Conservation (phyloP, 2,888 invertebrate species). For the Bellardia pandia region DNA sequence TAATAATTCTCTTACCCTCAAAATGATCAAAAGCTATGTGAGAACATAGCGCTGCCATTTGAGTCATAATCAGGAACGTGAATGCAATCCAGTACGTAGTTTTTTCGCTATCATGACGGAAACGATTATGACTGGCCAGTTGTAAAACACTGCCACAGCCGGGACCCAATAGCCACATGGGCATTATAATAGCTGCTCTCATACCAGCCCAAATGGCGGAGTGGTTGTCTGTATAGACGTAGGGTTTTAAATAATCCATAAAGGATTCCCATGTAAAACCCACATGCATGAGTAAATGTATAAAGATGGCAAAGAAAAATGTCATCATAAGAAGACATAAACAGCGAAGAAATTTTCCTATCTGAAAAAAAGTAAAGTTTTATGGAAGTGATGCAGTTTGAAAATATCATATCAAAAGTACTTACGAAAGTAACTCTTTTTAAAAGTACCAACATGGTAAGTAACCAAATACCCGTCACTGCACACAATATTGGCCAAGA, state of each 20-base stretch:
- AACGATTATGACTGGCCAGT: slow-evolving; percentile 92
- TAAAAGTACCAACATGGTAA: slow-evolving; percentile 77
- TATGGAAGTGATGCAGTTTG: background rate
- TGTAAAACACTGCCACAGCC: slow-evolving; percentile 93
- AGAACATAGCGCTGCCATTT: slow-evolving; percentile 79
- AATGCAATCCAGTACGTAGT: slow-evolving; percentile 79
- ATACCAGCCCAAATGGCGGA: slow-evolving; percentile 67
- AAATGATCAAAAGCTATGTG: slow-evolving; percentile 82
- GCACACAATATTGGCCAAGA: slow-evolving; percentile 79
- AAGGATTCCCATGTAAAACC: slow-evolving; percentile 74
- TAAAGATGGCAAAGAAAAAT: slow-evolving; percentile 78
- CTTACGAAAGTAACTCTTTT: slow-evolving; percentile 80
- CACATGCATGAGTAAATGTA: slow-evolving; percentile 77
- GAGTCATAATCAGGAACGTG: slow-evolving; percentile 78
- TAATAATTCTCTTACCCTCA: slow-evolving; percentile 76
- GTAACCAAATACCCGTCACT: slow-evolving; percentile 78
- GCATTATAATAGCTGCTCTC: slow-evolving; percentile 77
- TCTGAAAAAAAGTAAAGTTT: slow-evolving; percentile 74
- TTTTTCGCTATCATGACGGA: slow-evolving; percentile 88
- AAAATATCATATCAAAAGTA: background rate
- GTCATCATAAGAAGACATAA: slow-evolving; percentile 78
- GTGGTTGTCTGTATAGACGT: slow-evolving; percentile 73
- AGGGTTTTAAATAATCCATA: slow-evolving; percentile 75
- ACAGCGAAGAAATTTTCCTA: slow-evolving; percentile 81
- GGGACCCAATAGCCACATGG: slow-evolving; percentile 90